A percentile compares a stretch with the other conserved stretches of the same genome.
phyloP scores from a whole-genome alignment of 2,888 invertebrate genomes.

The Pachymerium ferrugineum region DNA sequence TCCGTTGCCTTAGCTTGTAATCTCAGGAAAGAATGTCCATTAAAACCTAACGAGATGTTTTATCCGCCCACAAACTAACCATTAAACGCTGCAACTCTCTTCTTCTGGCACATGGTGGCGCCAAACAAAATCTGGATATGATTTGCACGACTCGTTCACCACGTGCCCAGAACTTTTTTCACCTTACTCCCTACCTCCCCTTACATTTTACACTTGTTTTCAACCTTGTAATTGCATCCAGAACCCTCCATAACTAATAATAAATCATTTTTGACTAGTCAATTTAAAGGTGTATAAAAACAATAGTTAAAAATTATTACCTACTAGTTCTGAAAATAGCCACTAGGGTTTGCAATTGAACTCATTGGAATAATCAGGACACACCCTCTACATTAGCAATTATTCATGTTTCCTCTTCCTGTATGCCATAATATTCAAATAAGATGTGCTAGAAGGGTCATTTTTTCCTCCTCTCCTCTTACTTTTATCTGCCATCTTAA shows the following conservation, averaged over 20 bases:
- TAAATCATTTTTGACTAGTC: no score
- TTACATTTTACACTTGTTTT: not conserved
- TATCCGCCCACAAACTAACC: slow-evolving; percentile 13
- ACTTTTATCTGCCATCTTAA: not conserved
- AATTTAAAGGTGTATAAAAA: no score
- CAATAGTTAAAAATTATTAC: not conserved
- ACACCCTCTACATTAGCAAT: no score
- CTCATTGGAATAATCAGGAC: no score
- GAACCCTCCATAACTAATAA: not conserved
- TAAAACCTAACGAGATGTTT: slow-evolving; percentile 13
- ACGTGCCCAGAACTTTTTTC: not conserved
- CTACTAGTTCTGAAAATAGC: not conserved
- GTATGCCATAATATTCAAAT: no score
- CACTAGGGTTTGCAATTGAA: no score
- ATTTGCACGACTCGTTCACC: not conserved
- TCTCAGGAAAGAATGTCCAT: slow-evolving; percentile 8
- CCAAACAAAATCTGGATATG: not conserved
- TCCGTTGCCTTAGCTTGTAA: not conserved
- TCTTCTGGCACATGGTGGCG: not conserved
- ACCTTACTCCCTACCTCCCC: not conserved
- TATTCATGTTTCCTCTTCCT: no score
- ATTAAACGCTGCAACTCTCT: not conserved
- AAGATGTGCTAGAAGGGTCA: no score
- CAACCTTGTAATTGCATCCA: not conserved
- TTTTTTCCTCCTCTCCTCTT: not conserved